These are phyloP conservation scores for Thaumetopoea pityocampa DNA, from an alignment of 1,140 invertebrate species.

Conservation along the genomic window DNA sequence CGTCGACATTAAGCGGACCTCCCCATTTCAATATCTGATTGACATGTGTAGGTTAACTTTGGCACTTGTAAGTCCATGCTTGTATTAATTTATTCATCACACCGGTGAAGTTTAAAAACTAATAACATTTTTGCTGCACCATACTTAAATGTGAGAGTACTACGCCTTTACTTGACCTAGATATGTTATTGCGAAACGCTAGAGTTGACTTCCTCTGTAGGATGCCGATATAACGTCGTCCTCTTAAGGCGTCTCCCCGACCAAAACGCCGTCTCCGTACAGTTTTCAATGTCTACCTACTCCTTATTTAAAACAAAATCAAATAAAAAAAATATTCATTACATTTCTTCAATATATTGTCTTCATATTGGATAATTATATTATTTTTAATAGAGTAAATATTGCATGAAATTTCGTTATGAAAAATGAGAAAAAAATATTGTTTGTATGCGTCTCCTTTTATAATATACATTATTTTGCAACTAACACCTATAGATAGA, in stretches of 20 bases:
- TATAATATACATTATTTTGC: no score
- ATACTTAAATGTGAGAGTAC: constrained; percentile 7
- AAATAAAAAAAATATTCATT: no score
- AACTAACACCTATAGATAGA: no score
- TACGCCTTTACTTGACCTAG: constrained; percentile 17
- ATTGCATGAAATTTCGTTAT: no score
- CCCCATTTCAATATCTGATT: constrained; percentile 15
- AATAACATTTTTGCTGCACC: constrained; percentile 3
- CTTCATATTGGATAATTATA: no score
- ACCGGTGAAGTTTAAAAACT: neutral
- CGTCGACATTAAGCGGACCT: constrained; percentile 25
- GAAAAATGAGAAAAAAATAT: no score
- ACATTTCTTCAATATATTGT: no score
- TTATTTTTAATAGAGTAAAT: no score
- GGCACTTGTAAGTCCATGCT: constrained; percentile 3
- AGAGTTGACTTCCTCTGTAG: constrained; percentile 14
- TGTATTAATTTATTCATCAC: neutral
- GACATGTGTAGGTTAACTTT: constrained; percentile 23
- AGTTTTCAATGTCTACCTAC: constrained; percentile 1
- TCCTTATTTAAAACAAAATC: no score
- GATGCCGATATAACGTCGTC: neutral
- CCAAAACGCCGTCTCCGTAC: neutral
- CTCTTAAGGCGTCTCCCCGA: neutral
- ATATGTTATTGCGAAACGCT: constrained; percentile 15
- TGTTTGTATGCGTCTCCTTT: no score